Evolutionary conservation across 2,797 vertebrate species (phyloP), one percentile per base, ranked within the genome.

Genomic region (Odontamblyopus rebecca): DNA sequence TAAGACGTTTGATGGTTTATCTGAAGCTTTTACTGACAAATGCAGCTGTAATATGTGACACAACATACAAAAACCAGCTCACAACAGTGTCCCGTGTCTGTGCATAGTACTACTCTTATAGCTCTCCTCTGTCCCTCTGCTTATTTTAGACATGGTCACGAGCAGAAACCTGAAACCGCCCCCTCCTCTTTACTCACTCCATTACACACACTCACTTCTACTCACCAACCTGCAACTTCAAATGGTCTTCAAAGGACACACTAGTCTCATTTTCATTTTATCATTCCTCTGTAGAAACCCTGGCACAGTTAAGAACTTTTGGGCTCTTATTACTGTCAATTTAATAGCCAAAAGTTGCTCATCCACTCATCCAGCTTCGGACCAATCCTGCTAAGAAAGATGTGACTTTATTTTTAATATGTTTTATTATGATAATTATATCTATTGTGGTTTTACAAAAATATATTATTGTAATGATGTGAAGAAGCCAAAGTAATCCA

Each of bases 91-190:
- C 41, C 23, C 19, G 70, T 72, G 75, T 65, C 59, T 72, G 38
- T 23, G 65, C n/a, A 44, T 56, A 11, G 35, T 61, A 26, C 67
- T 44, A 41, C 54, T 57, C 68, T 61, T 72, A 66, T 2, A 26
- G 23, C 29, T 3, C 12, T 51, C 66, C 68, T 66, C 82, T 64
- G 32, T 56, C 56, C 16, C 69, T 11, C 35, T 57, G 67, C 83
- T 85, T 84, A 86, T 85, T 87, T 86, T 83, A 87, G 86, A 75
- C 69, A 18, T 26, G 16, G 71, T 71, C 69, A 77, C 70, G 67
- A 72, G 71, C 86, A 77, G 73, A 86, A 78, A 84, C 76, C 76
- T 74, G 73, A 86, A 77, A 82, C 73, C 74, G 59, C 13, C 71
- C 73, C 57, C 7, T 75, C 44, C 68, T 74, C 74, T 51, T 51